Evolutionary conservation across 2,888 invertebrate genomes (phyloP).

Genomic region (Brenthis daphne): DNA sequence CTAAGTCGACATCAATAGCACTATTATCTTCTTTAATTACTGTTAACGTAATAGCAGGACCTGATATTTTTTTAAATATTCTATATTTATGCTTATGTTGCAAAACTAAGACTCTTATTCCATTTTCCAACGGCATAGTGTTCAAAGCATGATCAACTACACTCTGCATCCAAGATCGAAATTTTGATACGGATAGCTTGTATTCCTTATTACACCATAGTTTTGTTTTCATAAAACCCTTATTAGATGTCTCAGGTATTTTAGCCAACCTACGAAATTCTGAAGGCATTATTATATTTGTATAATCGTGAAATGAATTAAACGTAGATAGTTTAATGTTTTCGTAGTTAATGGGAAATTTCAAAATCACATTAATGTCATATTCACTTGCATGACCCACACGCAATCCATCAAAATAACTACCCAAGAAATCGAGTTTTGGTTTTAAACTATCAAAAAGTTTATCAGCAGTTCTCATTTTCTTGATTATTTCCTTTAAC

Average conservation of each 20-base stretch:
- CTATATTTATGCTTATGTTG: constrained; percentile 46
- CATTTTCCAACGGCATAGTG: constrained; percentile 49
- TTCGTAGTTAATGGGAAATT: constrained; percentile 54
- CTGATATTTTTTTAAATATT: constrained; percentile 55
- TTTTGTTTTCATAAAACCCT: constrained; percentile 56
- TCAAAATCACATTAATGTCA: constrained; percentile 60
- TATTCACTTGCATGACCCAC: constrained; percentile 63
- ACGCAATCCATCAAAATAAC: constrained; percentile 62
- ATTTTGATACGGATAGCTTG: constrained; percentile 50
- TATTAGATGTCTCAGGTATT: constrained; percentile 47
- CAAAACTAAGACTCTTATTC: constrained; percentile 49
- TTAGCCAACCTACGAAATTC: constrained; percentile 60
- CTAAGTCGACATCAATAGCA: constrained; percentile 61
- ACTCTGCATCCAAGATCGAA: constrained; percentile 62
- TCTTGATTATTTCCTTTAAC: constrained; percentile 50
- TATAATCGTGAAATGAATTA: constrained; percentile 49
- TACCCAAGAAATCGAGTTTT: constrained; percentile 59
- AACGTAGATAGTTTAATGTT: constrained; percentile 52
- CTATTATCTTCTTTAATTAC: constrained; percentile 46
- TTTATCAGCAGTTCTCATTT: constrained; percentile 51
- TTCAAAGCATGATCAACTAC: constrained; percentile 56
- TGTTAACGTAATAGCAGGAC: constrained; percentile 61
- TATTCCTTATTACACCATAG: constrained; percentile 56
- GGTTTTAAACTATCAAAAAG: constrained; percentile 59
- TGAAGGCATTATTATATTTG: constrained; percentile 57